These are phyloP conservation scores for Tragopan temminckii DNA, from an alignment of 2,797 vertebrate species.

Conservation along the genomic window DNA sequence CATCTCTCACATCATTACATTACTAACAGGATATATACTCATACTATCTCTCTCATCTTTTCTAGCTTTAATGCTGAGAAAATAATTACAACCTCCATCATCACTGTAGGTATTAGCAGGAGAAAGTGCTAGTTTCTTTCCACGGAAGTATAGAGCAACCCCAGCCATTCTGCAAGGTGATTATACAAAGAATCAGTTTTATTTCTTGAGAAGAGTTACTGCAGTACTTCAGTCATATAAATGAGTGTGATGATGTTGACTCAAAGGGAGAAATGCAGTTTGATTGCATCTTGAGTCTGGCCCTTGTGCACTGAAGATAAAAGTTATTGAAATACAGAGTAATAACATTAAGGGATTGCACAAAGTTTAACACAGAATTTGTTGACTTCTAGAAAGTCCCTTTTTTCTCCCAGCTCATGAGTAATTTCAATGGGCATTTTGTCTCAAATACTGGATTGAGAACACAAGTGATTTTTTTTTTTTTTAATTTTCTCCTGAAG, in stretches of 20 bases:
- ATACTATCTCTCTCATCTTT: background rate
- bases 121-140: background rate
- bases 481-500: background rate
- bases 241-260: background rate
- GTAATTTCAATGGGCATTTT: background rate
- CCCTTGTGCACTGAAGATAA: rapidly evolving
- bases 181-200: background rate
- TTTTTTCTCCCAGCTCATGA: background rate
- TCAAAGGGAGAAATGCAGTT: background rate
- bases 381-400: background rate
- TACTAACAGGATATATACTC: background rate
- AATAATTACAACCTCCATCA: background rate
- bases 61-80: background rate
- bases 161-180: background rate
- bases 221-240: background rate
- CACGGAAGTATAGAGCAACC: rapidly evolving
- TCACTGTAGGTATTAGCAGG: background rate
- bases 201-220: background rate
- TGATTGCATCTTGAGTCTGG: background rate
- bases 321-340: background rate
- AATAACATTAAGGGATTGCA: background rate
- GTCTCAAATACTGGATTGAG: background rate
- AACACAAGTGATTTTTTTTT: background rate
- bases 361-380: background rate
- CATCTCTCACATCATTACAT: background rate